A percentile compares a stretch with the other conserved stretches of the same genome.
phyloP scores from a whole-genome alignment of 2,888 invertebrate genomes.

The Acrobasis repandana region DNA sequence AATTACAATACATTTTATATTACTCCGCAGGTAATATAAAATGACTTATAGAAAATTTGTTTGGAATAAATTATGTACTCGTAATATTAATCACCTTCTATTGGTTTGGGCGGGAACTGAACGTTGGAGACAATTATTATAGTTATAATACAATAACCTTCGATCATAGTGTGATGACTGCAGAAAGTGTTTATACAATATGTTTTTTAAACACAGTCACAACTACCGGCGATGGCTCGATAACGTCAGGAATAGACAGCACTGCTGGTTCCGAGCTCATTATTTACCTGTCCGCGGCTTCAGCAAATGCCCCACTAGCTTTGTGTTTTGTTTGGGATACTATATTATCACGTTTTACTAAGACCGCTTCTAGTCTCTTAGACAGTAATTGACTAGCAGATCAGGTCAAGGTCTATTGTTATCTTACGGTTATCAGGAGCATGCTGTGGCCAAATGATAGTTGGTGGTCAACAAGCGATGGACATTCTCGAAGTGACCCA shows the following conservation, averaged over 20 bases:
- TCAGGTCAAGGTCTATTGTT: slow-evolving; percentile 58
- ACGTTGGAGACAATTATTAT: slow-evolving; percentile 1
- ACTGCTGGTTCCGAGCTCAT: slow-evolving; percentile 40
- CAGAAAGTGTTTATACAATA: slow-evolving; percentile 49
- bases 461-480: slow-evolving; percentile 63
- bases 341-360: not conserved
- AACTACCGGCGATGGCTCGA: slow-evolving; percentile 41
- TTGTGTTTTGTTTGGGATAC: slow-evolving; percentile 7
- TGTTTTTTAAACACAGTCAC: slow-evolving; percentile 71
- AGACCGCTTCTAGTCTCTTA: slow-evolving; percentile 34
- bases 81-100: not conserved
- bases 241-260: slow-evolving; percentile 56
- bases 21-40: not conserved
- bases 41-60: not conserved
- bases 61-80: not conserved
- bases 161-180: not conserved
- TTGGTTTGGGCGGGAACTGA: not conserved
- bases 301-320: slow-evolving; percentile 22
- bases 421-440: slow-evolving; percentile 67
- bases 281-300: slow-evolving; percentile 31
- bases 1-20: slow-evolving; percentile 10
- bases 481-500: slow-evolving; percentile 69
- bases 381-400: slow-evolving; percentile 46
- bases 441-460: slow-evolving; percentile 65
- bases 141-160: slow-evolving; percentile 1